Evolutionary conservation across 2,888 invertebrate species (phyloP).

Genomic region (Thelaira solivaga): DNA sequence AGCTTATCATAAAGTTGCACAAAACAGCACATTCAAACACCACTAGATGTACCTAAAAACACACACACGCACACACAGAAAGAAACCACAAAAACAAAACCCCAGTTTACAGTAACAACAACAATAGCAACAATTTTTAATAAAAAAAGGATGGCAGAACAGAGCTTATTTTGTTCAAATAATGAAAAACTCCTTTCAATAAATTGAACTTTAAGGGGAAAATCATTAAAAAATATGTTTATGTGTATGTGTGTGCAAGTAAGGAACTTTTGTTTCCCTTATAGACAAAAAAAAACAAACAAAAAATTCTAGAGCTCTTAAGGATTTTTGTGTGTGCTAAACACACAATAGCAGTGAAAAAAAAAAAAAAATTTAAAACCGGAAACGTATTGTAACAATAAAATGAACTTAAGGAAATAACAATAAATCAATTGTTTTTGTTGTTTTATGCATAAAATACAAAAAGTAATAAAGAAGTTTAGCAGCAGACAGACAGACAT

Average conservation of each 20-base stretch:
- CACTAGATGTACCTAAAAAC: not conserved
- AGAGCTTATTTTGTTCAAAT: too few relatives aligned
- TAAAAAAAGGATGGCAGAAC: conserved; percentile 21
- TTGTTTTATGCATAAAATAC: too few relatives aligned
- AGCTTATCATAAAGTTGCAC: conserved; percentile 20
- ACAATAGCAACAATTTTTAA: not conserved
- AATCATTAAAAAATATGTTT: not conserved
- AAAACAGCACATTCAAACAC: not conserved
- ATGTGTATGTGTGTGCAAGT: too few relatives aligned
- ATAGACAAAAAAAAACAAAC: not conserved
- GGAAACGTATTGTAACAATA: conserved; percentile 45
- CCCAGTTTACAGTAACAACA: conserved; percentile 2
- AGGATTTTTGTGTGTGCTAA: conserved; percentile 2
- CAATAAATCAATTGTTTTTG: conserved; percentile 54
- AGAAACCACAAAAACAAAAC: conserved; percentile 53
- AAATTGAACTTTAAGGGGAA: conserved; percentile 19
- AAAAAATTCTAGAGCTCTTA: conserved; percentile 22
- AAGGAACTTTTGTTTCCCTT: conserved; percentile 10
- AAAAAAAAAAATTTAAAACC: conserved; percentile 33
- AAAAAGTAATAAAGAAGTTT: too few relatives aligned
- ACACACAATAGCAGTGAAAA: conserved; percentile 13
- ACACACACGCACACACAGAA: not conserved
- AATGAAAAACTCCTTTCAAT: conserved; percentile 16
- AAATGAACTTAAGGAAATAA: conserved; percentile 49
- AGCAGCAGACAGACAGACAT: too few relatives aligned